These are phyloP conservation scores for Pseudomugil gertrudae DNA, from an alignment of 2,797 vertebrate species.

Conservation along the genomic window DNA sequence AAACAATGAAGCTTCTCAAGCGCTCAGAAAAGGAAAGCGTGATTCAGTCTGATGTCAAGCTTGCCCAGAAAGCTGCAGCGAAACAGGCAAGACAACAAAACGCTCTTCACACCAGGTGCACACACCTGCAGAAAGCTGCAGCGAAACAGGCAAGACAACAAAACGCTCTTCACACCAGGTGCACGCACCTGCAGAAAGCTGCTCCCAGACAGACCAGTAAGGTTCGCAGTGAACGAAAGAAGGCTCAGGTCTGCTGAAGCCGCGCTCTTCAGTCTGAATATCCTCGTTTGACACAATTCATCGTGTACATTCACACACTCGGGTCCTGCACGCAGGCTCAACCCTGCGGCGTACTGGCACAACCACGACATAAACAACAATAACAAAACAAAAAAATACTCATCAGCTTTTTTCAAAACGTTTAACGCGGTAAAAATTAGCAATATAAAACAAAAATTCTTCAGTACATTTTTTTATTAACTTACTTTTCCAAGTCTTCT, in stretches of 20 bases:
- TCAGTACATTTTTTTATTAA: conserved; percentile 32
- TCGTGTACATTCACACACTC: conserved; percentile 46
- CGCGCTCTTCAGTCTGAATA: conserved; percentile 48
- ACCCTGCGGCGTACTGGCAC: conserved; percentile 46
- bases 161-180: conserved; percentile 30
- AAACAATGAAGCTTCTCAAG: conserved; percentile 31
- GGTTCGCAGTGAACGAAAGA: conserved; percentile 27
- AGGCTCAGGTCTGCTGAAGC: conserved; percentile 37
- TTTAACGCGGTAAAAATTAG: conserved; percentile 67
- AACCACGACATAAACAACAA: conserved; percentile 65
- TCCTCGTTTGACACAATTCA: conserved; percentile 55
- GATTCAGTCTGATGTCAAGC: conserved; percentile 28
- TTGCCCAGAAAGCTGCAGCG: conserved; percentile 36
- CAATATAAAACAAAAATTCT: conserved; percentile 62
- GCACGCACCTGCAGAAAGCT: conserved; percentile 26
- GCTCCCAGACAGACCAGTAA: conserved; percentile 25
- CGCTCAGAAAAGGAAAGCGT: conserved; percentile 31
- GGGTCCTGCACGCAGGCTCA: conserved; percentile 23
- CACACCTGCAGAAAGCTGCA: conserved; percentile 22
- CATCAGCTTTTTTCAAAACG: conserved; percentile 59
- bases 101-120: conserved; percentile 32
- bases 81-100: conserved; percentile 26
- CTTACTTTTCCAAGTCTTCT: conserved; percentile 57
- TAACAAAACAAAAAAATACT: conserved; percentile 41
- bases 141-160: conserved; percentile 26